phyloP scores from a whole-genome alignment of 2,113 vertebrate genomes.

The Apteryx mantelli region DNA sequence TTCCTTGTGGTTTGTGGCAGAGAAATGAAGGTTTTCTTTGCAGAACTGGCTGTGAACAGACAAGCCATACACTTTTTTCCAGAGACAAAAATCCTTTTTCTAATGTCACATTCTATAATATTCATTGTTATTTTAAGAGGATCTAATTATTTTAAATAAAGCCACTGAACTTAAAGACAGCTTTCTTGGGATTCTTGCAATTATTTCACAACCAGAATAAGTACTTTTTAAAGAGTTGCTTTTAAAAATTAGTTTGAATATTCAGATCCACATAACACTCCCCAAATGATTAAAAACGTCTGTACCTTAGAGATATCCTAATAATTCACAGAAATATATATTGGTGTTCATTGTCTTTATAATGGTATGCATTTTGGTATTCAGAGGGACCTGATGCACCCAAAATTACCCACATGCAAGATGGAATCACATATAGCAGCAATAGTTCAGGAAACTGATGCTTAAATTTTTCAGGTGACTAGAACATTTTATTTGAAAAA shows the following conservation, averaged over 20 bases:
- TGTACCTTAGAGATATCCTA: not conserved
- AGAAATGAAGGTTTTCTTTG: not conserved
- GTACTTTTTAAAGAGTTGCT: not conserved
- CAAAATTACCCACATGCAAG: not conserved
- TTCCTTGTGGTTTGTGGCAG: not conserved
- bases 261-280: not conserved
- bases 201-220: not conserved
- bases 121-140: not conserved
- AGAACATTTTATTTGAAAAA: not conserved
- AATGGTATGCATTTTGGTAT: not conserved
- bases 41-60: not conserved
- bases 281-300: not conserved
- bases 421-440: not conserved
- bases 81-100: not conserved
- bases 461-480: not conserved
- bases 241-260: slow-evolving; percentile 9
- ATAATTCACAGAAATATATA: not conserved
- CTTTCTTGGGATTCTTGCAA: not conserved
- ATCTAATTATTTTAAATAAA: not conserved
- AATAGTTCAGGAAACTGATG: not conserved
- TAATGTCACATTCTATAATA: not conserved
- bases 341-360: not conserved
- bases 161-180: not conserved
- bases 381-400: not conserved
- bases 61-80: not conserved